Evolutionary conservation across 2,797 vertebrate species (phyloP).

Genomic region (Helarctos malayanus): DNA sequence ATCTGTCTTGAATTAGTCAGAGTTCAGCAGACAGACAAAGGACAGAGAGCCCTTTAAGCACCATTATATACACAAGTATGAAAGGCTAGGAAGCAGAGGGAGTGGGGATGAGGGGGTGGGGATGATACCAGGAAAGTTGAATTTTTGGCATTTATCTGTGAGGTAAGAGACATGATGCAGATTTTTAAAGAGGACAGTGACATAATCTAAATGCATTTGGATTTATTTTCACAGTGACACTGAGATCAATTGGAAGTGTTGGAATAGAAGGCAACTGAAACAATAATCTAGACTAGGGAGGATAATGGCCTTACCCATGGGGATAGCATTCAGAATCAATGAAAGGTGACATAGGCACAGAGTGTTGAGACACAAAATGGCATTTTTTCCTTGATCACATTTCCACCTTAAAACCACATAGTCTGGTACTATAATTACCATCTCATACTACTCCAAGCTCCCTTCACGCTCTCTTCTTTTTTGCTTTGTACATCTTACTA

Average conservation of each 20-base stretch:
- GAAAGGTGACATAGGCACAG: fast-evolving
- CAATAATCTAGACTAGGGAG: neutral
- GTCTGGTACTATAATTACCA: no score
- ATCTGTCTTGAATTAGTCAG: neutral
- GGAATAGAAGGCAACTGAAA: neutral
- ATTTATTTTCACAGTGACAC: neutral
- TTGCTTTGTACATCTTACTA: neutral
- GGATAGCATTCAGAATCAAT: no score
- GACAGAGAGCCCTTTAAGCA: neutral
- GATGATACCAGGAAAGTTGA: neutral
- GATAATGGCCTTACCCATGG: no score
- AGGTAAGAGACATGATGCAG: neutral
- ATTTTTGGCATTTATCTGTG: no score
- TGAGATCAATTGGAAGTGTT: neutral
- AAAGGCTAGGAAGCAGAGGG: fast-evolving
- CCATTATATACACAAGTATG: fast-evolving
- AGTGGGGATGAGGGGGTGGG: fast-evolving
- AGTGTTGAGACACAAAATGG: neutral
- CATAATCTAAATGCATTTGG: neutral
- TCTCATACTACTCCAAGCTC: fast-evolving
- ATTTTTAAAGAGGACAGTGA: neutral
- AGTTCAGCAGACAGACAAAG: neutral
- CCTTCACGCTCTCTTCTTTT: neutral
- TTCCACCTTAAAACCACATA: fast-evolving
- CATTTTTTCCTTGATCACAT: no score